A percentile compares a stretch with the other conserved stretches of the same genome.
phyloP scores from a whole-genome alignment of 1,140 invertebrate species.

The Penaeus vannamei region DNA sequence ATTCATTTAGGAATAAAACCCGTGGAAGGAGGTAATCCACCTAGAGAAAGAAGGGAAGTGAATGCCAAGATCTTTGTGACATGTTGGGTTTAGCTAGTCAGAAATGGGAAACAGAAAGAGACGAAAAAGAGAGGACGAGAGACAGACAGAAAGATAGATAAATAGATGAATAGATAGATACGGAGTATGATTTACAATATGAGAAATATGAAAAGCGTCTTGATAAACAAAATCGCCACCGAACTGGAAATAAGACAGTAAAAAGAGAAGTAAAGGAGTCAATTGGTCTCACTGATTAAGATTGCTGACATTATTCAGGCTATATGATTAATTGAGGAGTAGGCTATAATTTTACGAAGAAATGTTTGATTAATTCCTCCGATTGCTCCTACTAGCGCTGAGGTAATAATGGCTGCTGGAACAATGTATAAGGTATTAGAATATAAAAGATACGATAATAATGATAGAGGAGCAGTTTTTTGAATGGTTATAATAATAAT shows the following conservation, averaged over 20 bases:
- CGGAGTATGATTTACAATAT: neutral
- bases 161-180: too few species aligned
- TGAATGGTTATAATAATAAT: neutral
- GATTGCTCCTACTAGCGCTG: neutral
- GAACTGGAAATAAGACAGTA: neutral
- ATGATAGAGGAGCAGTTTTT: neutral
- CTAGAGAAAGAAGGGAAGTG: neutral
- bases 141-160: too few species aligned
- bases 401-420: neutral
- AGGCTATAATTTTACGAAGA: neutral
- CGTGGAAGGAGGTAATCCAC: neutral
- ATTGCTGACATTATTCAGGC: neutral
- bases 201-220: neutral
- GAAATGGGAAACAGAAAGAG: too few species aligned
- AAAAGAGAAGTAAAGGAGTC: neutral
- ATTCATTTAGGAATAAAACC: slow-evolving; percentile 42
- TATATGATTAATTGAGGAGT: neutral
- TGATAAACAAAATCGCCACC: neutral
- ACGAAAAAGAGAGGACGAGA: too few species aligned
- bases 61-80: neutral
- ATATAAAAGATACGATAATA: neutral
- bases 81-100: too few species aligned
- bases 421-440: neutral
- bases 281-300: neutral
- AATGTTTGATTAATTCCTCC: neutral